Percentiles rank a stretch among this genome's conserved stretches.
Evolutionary conservation across 2,888 invertebrate species (phyloP).

Genomic region (Zhuqinia jingwanae): DNA sequence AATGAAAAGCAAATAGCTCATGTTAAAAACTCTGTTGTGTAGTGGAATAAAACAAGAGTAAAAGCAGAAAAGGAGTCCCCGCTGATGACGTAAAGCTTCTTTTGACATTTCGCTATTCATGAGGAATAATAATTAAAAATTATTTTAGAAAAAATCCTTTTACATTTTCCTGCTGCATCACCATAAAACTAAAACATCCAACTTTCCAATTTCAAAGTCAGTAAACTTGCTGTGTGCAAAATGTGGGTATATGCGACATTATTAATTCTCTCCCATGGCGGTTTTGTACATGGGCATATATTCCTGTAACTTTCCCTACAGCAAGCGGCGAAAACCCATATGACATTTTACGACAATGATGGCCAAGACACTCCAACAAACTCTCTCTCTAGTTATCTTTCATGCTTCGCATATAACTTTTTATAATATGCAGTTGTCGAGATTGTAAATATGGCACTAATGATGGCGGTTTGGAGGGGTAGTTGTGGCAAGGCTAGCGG

Average conservation of each 20-base stretch:
- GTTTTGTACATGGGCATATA: not conserved
- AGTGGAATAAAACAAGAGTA: not conserved
- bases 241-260: not conserved
- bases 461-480: not conserved
- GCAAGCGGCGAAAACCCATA: not conserved
- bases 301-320: too few species aligned
- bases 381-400: not conserved
- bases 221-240: not conserved
- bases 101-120: not conserved
- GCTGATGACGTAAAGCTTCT: not conserved
- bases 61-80: not conserved
- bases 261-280: not conserved
- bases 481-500: not conserved
- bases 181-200: not conserved
- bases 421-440: not conserved
- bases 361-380: not conserved
- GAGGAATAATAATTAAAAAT: not conserved
- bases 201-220: not conserved
- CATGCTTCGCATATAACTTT: not conserved
- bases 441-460: constrained; percentile 2
- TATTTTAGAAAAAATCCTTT: not conserved
- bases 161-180: not conserved
- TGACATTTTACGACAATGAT: constrained; percentile 3
- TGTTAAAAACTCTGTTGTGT: not conserved
- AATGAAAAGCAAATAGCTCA: not conserved